Evolutionary conservation across 2,113 vertebrate genomes (phyloP), one percentile per base, ranked within the genome.

Genomic region (Corythornis vintsioides): DNA sequence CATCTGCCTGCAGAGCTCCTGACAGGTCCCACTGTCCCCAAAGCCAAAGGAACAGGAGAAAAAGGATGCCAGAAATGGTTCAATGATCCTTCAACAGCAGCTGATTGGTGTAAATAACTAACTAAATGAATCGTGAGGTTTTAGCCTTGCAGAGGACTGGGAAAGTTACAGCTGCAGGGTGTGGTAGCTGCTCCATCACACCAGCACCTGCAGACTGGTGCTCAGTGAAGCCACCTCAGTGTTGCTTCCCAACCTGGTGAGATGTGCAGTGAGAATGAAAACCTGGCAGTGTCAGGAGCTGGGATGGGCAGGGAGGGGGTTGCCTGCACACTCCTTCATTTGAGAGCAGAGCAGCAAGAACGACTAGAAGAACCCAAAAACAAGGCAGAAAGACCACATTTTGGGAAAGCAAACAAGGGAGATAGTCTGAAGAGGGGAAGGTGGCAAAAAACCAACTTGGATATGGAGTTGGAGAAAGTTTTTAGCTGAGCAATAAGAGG

Each of bases 301-400:
- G 60, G 60, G 35, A 21, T 4, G 48, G 22, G 40, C 47, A 56
- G 21, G 22, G 25, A 35, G 18, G 7, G 35, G 0, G 18, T 1
- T 65, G 16, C 19, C 47, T 43, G 10, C 20, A 42, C 85, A 47
- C 31, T 55, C 47, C 31, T 25, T 50, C 47, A 63, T 13, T 1
- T 1, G 38, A 38, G 38, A 38, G 38, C 38, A 38, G 38, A 75
- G 67, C 26, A 14, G 38, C 11, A 17, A 70, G 7, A 52, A 59
- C 0, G 2, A 26, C 7, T 60, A 12, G 64, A 72, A 91, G 21
- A 73, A 15, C 15, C 16, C 60, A 42, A 20, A 73, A 73, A 33
- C 0, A 1, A 89, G 28, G 4, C 48, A 10, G 24, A 20, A 64
- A n/a, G 13, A 20, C 1, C 26, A 19, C 9, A 3, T 16, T 65